Percentiles rank a stretch among this genome's conserved stretches.
These are phyloP conservation scores for Prosapia bicincta DNA, from an alignment of 2,888 invertebrate genomes.

Conservation along the genomic window DNA sequence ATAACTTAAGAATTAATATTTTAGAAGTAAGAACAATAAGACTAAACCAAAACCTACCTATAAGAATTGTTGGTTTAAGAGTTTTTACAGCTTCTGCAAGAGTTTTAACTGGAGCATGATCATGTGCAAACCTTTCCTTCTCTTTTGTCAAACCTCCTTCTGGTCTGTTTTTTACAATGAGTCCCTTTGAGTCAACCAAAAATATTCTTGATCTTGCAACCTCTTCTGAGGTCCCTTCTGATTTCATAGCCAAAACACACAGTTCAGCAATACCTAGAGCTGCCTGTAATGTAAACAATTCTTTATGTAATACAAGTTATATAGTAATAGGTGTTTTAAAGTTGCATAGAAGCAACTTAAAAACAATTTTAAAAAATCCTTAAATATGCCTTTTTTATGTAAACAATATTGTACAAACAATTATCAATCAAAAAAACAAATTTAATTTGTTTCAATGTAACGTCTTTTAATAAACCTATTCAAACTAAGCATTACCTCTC, in stretches of 20 bases:
- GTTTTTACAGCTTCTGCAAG: conserved; percentile 75
- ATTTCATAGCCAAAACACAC: conserved; percentile 88
- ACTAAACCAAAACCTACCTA: conserved; percentile 67
- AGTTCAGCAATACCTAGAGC: conserved; percentile 91
- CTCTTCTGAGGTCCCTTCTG: conserved; percentile 71
- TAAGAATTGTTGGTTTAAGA: conserved; percentile 85
- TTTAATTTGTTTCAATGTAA: too few species aligned
- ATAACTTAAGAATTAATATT: neutral
- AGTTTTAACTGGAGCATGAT: conserved; percentile 68
- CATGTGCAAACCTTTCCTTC: conserved; percentile 78
- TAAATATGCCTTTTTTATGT: too few species aligned
- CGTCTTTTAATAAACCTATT: too few species aligned
- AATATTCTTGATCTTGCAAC: conserved; percentile 82
- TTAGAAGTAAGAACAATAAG: too few species aligned
- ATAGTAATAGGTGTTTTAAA: too few species aligned
- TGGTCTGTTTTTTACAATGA: conserved; percentile 85
- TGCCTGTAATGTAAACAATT: conserved; percentile 55
- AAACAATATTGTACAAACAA: too few species aligned
- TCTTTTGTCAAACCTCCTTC: conserved; percentile 76
- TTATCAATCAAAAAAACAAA: too few species aligned
- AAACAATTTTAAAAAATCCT: too few species aligned
- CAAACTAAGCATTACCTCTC: conserved; percentile 79
- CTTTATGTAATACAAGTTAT: too few species aligned
- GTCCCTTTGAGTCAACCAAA: conserved; percentile 95
- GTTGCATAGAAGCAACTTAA: too few species aligned